These are phyloP conservation scores for Campylomormyrus numenius DNA, from an alignment of 2,113 vertebrate genomes.

Conservation along the genomic window DNA sequence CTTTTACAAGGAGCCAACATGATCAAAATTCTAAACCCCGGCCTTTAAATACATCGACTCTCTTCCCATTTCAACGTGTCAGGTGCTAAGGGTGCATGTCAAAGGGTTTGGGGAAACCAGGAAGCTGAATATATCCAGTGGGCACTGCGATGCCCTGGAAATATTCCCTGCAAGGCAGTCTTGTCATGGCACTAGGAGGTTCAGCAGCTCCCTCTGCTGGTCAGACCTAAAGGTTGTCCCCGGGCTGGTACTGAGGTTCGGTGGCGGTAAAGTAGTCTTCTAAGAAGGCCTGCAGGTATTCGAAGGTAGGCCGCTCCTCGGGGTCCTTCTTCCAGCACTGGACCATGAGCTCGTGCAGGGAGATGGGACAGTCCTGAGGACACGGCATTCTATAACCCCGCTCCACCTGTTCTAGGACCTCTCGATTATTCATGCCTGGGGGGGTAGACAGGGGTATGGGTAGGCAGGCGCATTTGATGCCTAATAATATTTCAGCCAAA, in stretches of 20 bases:
- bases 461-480: neutral
- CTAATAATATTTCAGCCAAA: neutral
- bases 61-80: conserved; percentile 45
- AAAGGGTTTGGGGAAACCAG: conserved; percentile 48
- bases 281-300: conserved; percentile 98
- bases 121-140: conserved; percentile 57
- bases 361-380: conserved; percentile 95
- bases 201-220: conserved; percentile 14
- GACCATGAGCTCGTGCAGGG: conserved; percentile 98
- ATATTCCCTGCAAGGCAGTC: neutral
- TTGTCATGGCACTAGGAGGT: conserved; percentile 33
- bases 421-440: conserved; percentile 97
- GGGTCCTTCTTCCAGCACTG: conserved; percentile 99
- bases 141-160: conserved; percentile 45
- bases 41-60: neutral
- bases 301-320: conserved; percentile 94
- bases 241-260: conserved; percentile 97
- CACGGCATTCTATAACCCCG: conserved; percentile 97
- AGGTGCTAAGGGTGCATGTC: conserved; percentile 57
- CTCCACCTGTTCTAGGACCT: conserved; percentile 97
- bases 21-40: neutral
- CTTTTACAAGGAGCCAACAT: neutral
- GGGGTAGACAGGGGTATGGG: neutral
- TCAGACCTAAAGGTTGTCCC: conserved; percentile 86
- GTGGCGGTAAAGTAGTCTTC: conserved; percentile 99